phyloP scores from a whole-genome alignment of 2,113 vertebrate species.

The Neolamprologus sp. region DNA sequence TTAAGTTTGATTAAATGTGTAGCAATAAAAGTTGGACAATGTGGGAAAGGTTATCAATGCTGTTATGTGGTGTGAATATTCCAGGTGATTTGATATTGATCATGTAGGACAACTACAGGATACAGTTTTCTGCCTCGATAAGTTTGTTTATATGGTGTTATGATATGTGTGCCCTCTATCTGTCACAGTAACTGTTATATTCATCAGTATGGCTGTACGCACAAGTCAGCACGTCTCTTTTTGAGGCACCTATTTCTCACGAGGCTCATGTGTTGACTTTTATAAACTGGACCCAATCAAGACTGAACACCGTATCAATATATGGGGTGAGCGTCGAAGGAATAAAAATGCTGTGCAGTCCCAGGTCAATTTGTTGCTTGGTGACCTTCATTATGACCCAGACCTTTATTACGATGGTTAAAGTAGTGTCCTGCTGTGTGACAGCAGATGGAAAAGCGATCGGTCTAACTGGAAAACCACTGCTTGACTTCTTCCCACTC shows the following conservation, averaged over 20 bases:
- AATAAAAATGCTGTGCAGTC: background rate
- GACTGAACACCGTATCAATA: background rate
- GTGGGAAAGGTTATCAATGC: background rate
- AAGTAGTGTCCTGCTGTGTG: background rate
- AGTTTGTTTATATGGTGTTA: background rate
- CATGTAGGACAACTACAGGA: background rate
- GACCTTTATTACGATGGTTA: background rate
- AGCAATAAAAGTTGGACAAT: background rate
- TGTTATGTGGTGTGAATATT: background rate
- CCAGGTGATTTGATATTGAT: background rate
- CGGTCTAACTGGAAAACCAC: background rate
- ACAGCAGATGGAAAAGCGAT: background rate
- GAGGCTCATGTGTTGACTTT: background rate
- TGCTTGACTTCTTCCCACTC: background rate
- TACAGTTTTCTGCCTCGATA: accelerated
- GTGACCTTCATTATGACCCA: background rate
- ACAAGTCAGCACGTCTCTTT: background rate
- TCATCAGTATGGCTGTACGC: background rate
- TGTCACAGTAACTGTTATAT: background rate
- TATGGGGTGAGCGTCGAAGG: background rate
- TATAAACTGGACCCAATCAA: background rate
- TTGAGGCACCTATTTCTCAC: background rate
- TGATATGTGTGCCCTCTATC: accelerated
- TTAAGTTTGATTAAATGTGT: background rate
- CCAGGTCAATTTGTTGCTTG: too few relatives aligned